Conservation (phyloP, 2,888 invertebrate species). For the Ophioninae sp. region DNA sequence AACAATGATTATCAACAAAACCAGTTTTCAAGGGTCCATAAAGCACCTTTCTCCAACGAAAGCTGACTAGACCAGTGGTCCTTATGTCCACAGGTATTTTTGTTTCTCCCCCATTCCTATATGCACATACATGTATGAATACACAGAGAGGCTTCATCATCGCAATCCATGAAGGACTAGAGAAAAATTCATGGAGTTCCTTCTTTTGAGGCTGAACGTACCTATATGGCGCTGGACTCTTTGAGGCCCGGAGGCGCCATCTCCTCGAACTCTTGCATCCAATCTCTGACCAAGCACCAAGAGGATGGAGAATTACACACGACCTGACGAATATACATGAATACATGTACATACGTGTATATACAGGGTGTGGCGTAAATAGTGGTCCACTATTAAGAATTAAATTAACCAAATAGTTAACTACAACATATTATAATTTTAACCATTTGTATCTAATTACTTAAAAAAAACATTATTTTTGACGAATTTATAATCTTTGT, state of each 20-base stretch:
- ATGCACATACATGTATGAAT: background rate
- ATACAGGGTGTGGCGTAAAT: slow-evolving; percentile 15
- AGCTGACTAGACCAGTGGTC: no score
- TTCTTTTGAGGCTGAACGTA: slow-evolving; percentile 62
- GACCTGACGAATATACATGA: background rate
- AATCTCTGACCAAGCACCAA: slow-evolving; percentile 61
- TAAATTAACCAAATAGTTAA: no score
- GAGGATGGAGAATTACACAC: slow-evolving; percentile 47
- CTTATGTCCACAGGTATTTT: slow-evolving; percentile 21
- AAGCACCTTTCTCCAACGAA: no score
- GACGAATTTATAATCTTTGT: background rate
- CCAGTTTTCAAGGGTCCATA: no score
- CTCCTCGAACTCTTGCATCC: slow-evolving; percentile 76
- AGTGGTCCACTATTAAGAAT: no score
- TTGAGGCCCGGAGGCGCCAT: slow-evolving; percentile 77
- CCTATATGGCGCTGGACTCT: slow-evolving; percentile 61
- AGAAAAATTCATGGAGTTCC: slow-evolving; percentile 42
- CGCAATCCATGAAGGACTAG: slow-evolving; percentile 36
- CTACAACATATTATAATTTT: no score
- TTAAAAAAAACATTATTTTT: no score
- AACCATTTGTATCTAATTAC: no score
- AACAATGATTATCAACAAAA: no score
- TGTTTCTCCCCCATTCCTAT: background rate
- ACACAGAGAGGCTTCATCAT: slow-evolving; percentile 43
- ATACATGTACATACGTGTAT: slow-evolving; percentile 3